These are phyloP conservation scores for Atta cephalotes DNA, from an alignment of 1,140 invertebrate genomes.

Conservation along the genomic window DNA sequence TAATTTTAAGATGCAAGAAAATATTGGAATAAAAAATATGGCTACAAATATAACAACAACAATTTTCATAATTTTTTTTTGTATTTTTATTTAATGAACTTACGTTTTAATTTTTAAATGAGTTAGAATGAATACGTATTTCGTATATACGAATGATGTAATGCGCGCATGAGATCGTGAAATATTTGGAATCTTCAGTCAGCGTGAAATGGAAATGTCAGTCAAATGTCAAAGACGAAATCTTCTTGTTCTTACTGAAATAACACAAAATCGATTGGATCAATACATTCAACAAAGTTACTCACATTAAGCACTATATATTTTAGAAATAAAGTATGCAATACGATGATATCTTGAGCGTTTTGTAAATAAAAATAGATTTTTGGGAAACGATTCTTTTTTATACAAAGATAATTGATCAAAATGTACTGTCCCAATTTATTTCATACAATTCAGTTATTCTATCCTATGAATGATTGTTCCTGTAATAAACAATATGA, in stretches of 20 bases:
- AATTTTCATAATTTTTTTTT: background rate
- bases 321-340: background rate
- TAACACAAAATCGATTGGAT: slow-evolving; percentile 23
- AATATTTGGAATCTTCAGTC: slow-evolving; percentile 24
- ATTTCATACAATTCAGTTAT: slow-evolving; percentile 31
- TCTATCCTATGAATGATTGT: background rate
- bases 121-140: background rate
- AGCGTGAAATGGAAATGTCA: slow-evolving; percentile 56
- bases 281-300: slow-evolving; percentile 1
- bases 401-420: background rate
- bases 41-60: background rate
- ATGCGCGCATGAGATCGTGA: background rate
- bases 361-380: slow-evolving; percentile 17
- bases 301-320: background rate
- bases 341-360: background rate
- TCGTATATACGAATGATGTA: background rate
- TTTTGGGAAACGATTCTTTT: background rate
- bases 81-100: background rate
- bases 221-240: slow-evolving; percentile 40
- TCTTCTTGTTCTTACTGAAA: slow-evolving; percentile 18
- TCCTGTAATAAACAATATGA: slow-evolving; percentile 37
- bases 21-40: background rate
- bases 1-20: no score
- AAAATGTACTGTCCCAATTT: slow-evolving; percentile 29
- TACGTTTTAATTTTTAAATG: background rate